These are phyloP conservation scores for Spisula solida DNA, from an alignment of 2,888 invertebrate genomes.

Conservation along the genomic window DNA sequence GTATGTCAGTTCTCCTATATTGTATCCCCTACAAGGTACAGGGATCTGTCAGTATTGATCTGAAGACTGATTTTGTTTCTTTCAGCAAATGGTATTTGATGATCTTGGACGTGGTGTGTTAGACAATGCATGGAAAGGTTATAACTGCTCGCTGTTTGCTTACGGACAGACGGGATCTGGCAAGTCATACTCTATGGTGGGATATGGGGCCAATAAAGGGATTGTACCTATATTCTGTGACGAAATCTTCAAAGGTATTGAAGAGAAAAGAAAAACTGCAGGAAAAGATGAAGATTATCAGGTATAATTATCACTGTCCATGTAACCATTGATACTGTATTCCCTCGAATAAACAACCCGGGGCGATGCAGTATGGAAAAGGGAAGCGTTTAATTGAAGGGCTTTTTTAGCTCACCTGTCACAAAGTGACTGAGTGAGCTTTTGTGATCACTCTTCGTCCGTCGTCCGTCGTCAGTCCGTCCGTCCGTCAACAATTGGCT, in stretches of 20 bases:
- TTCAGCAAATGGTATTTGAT: conserved; percentile 83
- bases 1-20: too few relatives aligned
- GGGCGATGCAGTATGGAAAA: too few relatives aligned
- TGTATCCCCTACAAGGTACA: too few relatives aligned
- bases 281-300: conserved; percentile 72
- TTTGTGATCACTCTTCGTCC: too few relatives aligned
- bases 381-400: too few relatives aligned
- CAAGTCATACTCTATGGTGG: conserved; percentile 86
- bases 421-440: too few relatives aligned
- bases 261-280: conserved; percentile 78
- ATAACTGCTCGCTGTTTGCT: conserved; percentile 86
- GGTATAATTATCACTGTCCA: conserved; percentile 37
- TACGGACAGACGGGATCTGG: conserved; percentile 87
- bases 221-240: conserved; percentile 85
- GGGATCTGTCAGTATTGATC: too few relatives aligned
- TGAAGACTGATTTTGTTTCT: not conserved
- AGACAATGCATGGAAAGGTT: conserved; percentile 86
- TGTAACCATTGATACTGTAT: too few relatives aligned
- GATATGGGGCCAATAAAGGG: conserved; percentile 85
- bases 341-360: too few relatives aligned
- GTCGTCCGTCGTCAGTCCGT: too few relatives aligned
- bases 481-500: too few relatives aligned
- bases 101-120: conserved; percentile 86
- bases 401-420: too few relatives aligned
- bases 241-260: conserved; percentile 84